A percentile compares a stretch with the other conserved stretches of the same genome.
These are phyloP conservation scores for Pectinophora gossypiella DNA, from an alignment of 1,140 invertebrate genomes.

Conservation along the genomic window DNA sequence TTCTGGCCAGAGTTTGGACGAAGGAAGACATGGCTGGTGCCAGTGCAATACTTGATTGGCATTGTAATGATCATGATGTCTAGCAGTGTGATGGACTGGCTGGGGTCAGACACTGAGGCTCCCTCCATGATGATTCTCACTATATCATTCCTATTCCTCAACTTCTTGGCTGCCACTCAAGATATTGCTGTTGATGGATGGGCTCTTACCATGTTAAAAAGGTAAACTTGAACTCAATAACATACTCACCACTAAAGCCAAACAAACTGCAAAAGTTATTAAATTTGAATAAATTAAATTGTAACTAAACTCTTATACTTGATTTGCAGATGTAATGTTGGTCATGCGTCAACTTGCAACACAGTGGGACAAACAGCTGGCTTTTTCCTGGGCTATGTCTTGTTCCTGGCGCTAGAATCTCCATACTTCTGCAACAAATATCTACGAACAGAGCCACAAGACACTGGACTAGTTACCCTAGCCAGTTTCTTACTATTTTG, in stretches of 20 bases:
- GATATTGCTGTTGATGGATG: constrained; percentile 99
- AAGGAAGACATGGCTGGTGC: constrained; percentile 97
- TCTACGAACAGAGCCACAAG: constrained; percentile 83
- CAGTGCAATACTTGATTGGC: constrained; percentile 91
- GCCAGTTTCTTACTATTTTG: constrained; percentile 97
- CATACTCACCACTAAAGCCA: too few relatives aligned
- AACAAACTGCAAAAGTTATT: too few relatives aligned
- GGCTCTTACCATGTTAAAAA: constrained; percentile 98
- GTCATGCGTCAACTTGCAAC: constrained; percentile 99
- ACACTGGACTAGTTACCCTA: constrained; percentile 89
- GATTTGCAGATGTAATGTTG: constrained; percentile 89
- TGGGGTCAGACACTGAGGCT: constrained; percentile 79
- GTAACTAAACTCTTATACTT: too few relatives aligned
- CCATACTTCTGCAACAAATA: constrained; percentile 97
- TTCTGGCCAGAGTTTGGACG: constrained; percentile 90
- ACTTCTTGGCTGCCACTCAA: constrained; percentile 98
- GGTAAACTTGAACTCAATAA: too few relatives aligned
- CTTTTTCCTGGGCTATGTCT: constrained; percentile 97
- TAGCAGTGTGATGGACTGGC: constrained; percentile 82
- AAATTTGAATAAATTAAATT: neutral
- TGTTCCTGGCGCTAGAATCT: constrained; percentile 98
- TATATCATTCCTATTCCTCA: constrained; percentile 91
- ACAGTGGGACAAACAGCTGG: constrained; percentile 98
- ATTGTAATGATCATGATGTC: constrained; percentile 92
- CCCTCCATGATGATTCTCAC: constrained; percentile 91